These are phyloP conservation scores for Ctena decussata DNA, from an alignment of 2,888 invertebrate genomes.

Conservation along the genomic window DNA sequence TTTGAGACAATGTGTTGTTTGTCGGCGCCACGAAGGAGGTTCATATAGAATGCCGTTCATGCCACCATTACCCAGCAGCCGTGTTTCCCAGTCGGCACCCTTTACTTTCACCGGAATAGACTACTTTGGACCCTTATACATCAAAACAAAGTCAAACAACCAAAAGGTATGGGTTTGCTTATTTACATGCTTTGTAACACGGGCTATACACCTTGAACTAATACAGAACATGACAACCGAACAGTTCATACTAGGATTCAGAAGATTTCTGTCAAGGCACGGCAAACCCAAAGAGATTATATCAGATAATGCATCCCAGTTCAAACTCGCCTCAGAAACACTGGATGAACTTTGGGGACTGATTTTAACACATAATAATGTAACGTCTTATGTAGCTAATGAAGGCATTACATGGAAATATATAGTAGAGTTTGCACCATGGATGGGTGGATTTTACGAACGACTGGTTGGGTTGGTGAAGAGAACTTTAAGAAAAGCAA, in stretches of 20 bases:
- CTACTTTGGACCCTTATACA: too few species aligned
- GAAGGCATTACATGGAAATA: slow-evolving; percentile 3
- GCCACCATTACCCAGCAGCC: slow-evolving; percentile 19
- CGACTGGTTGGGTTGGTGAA: slow-evolving; percentile 3
- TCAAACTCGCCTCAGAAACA: background rate
- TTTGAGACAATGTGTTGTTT: slow-evolving; percentile 4
- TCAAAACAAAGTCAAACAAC: too few species aligned
- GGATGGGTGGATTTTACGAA: slow-evolving; percentile 15
- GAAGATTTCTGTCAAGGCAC: slow-evolving; percentile 4
- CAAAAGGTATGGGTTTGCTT: too few species aligned
- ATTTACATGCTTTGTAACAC: slow-evolving; percentile 24
- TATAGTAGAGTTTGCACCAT: slow-evolving; percentile 11
- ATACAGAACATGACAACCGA: slow-evolving; percentile 39
- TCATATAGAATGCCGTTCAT: slow-evolving; percentile 18
- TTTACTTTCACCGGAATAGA: too few species aligned
- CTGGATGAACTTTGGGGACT: background rate
- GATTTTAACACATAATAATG: background rate
- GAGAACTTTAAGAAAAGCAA: slow-evolving; percentile 10
- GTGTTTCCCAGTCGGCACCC: slow-evolving; percentile 11
- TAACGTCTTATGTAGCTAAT: background rate
- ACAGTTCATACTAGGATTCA: slow-evolving; percentile 2
- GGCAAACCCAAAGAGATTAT: slow-evolving; percentile 1
- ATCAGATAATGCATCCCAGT: background rate
- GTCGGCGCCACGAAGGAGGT: background rate
- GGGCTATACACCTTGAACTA: slow-evolving; percentile 40